Base-by-base conservation (phyloP, 2,113 vertebrate genomes). In the Cyanistes caeruleus region DNA sequence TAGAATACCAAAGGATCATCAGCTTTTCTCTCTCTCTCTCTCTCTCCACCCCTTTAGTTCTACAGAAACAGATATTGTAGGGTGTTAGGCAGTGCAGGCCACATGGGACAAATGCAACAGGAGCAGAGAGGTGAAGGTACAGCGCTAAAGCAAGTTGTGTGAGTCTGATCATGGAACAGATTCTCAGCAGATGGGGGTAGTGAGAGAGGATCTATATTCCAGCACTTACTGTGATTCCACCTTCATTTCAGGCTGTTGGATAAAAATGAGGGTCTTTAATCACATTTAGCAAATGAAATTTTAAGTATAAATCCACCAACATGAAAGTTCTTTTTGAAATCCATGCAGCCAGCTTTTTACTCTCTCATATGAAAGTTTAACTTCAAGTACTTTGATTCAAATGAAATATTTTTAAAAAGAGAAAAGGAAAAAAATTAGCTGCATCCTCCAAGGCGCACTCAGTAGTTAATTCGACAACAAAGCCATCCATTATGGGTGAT, bases 281-380 rank as follows among this genome's bases (percentile, higher is more conserved):
- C 39, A 73, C 20, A 60, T 67, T 79, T 68, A 79, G 24, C 37
- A 76, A 37, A 17, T 0, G 0, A 77, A 90, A 85, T 59, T n/a
- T 60, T 23, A 69, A 78, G 15, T 25, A 58, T 43, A 88, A 92
- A 43, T 51, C 30, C 15, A 44, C 15, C 15, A 74, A 31, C 16
- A 53, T 39, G 43, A 58, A 92, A 93, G 31, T 25, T 92, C 24
- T 7, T 80, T 93, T 92, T 95, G 70, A 88, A 90, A 86, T 59
- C 28, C 1, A 4, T 90, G 46, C 51, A 55, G 8, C 2, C 31
- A 63, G 20, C 2, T 41, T 74, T 83, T 85, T 69, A 46, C 11
- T 68, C 15, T 49, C 11, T 70, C 52, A 63, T 35, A 55, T 59
- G 19, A 81, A 93, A 86, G 39, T 84, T 83, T 80, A 53, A 90